Conservation (phyloP, 1,140 invertebrate species). For the Tetraneura akinire region DNA sequence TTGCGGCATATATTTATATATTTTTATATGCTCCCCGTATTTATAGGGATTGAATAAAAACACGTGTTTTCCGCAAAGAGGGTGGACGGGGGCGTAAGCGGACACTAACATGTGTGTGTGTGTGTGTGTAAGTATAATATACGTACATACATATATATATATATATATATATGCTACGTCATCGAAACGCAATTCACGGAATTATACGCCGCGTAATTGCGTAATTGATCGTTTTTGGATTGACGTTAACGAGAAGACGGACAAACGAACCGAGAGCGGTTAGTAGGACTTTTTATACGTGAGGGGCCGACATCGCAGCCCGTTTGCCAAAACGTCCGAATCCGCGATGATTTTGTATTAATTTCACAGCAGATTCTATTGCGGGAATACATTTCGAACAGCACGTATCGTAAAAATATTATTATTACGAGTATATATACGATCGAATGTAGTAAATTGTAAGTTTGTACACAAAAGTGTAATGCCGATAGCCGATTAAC, state of each 20-base stretch:
- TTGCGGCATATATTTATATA: conserved; percentile 26
- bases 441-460: no score
- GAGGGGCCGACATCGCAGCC: not conserved
- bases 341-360: not conserved
- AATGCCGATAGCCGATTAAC: no score
- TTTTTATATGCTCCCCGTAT: conserved; percentile 26
- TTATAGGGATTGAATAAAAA: conserved; percentile 40
- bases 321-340: not conserved
- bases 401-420: no score
- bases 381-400: no score
- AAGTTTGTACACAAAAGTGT: no score
- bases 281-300: no score
- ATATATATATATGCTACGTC: conserved; percentile 38
- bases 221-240: conserved; percentile 51
- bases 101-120: not conserved
- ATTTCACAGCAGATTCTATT: not conserved
- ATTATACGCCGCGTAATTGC: conserved; percentile 37
- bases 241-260: conserved; percentile 44
- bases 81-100: not conserved
- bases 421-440: no score
- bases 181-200: conserved; percentile 40
- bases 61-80: conserved; percentile 26
- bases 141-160: not conserved
- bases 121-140: no score
- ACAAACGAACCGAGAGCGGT: conserved; percentile 2